Percentiles rank a stretch among this genome's conserved stretches.
Evolutionary conservation across 1,140 invertebrate species (phyloP).

Genomic region (Arion vulgaris): DNA sequence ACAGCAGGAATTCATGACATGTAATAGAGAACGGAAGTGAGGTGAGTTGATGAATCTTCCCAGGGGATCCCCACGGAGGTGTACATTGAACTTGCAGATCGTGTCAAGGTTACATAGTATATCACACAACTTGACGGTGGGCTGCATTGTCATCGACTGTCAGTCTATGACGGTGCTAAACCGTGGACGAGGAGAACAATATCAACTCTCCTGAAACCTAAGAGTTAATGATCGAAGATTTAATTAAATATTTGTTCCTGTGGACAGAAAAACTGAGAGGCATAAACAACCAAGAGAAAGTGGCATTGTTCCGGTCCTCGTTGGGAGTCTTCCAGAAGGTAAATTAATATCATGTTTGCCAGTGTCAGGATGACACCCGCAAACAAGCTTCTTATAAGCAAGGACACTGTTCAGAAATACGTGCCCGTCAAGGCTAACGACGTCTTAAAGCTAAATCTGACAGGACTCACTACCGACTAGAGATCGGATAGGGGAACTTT

Average conservation of each 20-base stretch:
- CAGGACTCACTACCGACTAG: not conserved
- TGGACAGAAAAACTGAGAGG: not conserved
- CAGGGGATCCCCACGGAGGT: too few species aligned
- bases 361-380: not conserved
- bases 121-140: not conserved
- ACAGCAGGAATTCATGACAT: too few species aligned
- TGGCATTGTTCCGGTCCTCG: not conserved
- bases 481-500: not conserved
- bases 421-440: conserved; percentile 13
- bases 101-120: not conserved
- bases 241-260: not conserved
- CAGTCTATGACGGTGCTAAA: not conserved
- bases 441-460: not conserved
- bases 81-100: too few species aligned
- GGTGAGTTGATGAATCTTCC: too few species aligned
- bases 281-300: not conserved
- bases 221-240: not conserved
- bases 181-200: not conserved
- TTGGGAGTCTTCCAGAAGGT: not conserved
- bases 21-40: too few species aligned
- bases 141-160: not conserved
- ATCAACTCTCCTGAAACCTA: not conserved
- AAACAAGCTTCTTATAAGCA: not conserved
- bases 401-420: not conserved
- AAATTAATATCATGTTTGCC: conserved; percentile 2